Evolutionary conservation across 2,888 invertebrate genomes (phyloP), one percentile per base, ranked within the genome.

Genomic region (Acrobeloides nanus): DNA sequence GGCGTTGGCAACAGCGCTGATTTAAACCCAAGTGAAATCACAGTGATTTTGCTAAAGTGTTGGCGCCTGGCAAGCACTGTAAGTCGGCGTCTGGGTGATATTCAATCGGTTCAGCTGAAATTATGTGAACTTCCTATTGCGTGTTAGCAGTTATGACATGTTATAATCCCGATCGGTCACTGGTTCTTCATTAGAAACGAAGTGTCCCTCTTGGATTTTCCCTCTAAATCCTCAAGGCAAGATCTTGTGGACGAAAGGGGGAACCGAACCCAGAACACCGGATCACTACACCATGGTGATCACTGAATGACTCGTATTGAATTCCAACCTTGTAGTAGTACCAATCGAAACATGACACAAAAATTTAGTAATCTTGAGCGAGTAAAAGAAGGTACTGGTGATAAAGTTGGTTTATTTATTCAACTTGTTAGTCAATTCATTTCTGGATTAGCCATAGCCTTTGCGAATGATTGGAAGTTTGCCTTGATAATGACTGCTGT

Each of bases 161-260:
- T n/a, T n/a, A n/a, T n/a, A n/a, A n/a, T n/a, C n/a, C n/a, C n/a
- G n/a, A n/a, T n/a, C n/a, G n/a, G n/a, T n/a, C n/a, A n/a, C n/a
- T n/a, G n/a, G n/a, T n/a, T n/a, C n/a, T n/a, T n/a, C n/a, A n/a
- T n/a, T n/a, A n/a, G n/a, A n/a, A n/a, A n/a, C n/a, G n/a, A n/a
- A n/a, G n/a, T n/a, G n/a, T n/a, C n/a, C n/a, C n/a, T n/a, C n/a
- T n/a, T n/a, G 59, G 51, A 66, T 63, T 44, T 53, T 59, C 37
- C 54, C 57, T 34, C 67, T 61, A 8, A 66, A 57, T 41, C 56
- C 58, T 20, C 64, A 66, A 8, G 58, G 57, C 18, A 71, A 63
- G n/a, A n/a, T n/a, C n/a, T n/a, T n/a, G n/a, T 46, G 78, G 78
- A 53, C 77, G 35, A 74, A 78, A 51, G 70, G 78, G 1, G 71